Evolutionary conservation across 2,888 invertebrate genomes (phyloP).

Genomic region (Apomyelois bistriatella): DNA sequence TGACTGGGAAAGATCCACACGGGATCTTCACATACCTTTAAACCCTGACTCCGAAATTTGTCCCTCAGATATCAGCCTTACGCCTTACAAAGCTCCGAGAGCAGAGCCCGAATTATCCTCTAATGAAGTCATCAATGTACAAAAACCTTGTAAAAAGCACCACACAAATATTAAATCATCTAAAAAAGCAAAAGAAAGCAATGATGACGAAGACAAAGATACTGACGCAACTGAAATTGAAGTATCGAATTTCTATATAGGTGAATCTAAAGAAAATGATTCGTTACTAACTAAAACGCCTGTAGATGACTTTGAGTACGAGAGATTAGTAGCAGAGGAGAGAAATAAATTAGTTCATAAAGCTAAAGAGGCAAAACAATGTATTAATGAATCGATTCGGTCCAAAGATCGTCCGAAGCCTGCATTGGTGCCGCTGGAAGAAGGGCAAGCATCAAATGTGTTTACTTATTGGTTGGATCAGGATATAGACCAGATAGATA

Average conservation of each 20-base stretch:
- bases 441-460: constrained; percentile 35
- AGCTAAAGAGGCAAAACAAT: constrained; percentile 61
- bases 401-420: constrained; percentile 46
- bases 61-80: constrained; percentile 31
- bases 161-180: constrained; percentile 65
- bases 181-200: constrained; percentile 42
- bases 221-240: constrained; percentile 55
- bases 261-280: constrained; percentile 36
- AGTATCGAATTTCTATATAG: constrained; percentile 53
- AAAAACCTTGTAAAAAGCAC: constrained; percentile 60
- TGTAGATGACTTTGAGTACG: constrained; percentile 18
- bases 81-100: constrained; percentile 31
- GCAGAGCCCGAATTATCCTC: constrained; percentile 42
- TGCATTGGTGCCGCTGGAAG: constrained; percentile 41
- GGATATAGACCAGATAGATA: constrained; percentile 48
- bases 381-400: constrained; percentile 57
- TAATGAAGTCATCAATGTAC: constrained; percentile 35
- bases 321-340: constrained; percentile 16
- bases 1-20: constrained; percentile 66
- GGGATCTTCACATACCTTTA: constrained; percentile 61
- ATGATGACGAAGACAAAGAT: constrained; percentile 51
- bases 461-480: constrained; percentile 41
- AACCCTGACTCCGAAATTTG: constrained; percentile 30
- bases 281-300: constrained; percentile 23
- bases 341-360: constrained; percentile 31